These are phyloP conservation scores for Polydrusus tereticollis DNA, from an alignment of 2,888 invertebrate species.

Conservation along the genomic window DNA sequence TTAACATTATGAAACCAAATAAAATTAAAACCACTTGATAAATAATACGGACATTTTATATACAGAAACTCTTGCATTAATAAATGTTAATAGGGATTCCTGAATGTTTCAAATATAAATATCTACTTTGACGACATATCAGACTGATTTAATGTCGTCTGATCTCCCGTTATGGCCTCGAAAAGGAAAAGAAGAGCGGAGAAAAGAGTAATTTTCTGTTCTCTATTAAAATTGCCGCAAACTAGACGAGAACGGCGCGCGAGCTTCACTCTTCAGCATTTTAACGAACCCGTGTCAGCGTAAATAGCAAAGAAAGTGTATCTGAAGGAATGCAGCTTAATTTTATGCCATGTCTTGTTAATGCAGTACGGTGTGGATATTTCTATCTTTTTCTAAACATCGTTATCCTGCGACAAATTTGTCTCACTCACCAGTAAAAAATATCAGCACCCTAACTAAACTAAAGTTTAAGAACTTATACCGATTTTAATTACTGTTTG, in stretches of 20 bases:
- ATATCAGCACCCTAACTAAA: no score
- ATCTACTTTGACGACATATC: constrained; percentile 34
- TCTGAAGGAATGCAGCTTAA: constrained; percentile 25
- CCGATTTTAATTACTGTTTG: no score
- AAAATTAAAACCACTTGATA: no score
- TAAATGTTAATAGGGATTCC: constrained; percentile 15
- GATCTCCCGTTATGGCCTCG: constrained; percentile 37
- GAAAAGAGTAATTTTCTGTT: constrained; percentile 31
- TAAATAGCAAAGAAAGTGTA: constrained; percentile 12
- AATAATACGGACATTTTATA: neutral
- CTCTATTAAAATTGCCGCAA: constrained; percentile 42
- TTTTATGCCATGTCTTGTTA: constrained; percentile 16
- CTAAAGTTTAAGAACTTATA: no score
- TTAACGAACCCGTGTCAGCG: constrained; percentile 28
- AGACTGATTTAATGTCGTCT: constrained; percentile 35
- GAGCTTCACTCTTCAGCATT: constrained; percentile 34
- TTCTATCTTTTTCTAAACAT: neutral
- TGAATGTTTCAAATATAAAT: constrained; percentile 38
- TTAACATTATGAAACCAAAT: no score
- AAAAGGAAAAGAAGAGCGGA: constrained; percentile 30
- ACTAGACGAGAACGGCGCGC: constrained; percentile 32
- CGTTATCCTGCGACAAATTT: no score
- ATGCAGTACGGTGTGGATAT: neutral
- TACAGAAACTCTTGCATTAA: neutral
- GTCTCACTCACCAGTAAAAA: no score